Evolutionary conservation across 2,888 invertebrate species (phyloP), one percentile per base, ranked within the genome.

Genomic region (Neoaliturus tenellus): DNA sequence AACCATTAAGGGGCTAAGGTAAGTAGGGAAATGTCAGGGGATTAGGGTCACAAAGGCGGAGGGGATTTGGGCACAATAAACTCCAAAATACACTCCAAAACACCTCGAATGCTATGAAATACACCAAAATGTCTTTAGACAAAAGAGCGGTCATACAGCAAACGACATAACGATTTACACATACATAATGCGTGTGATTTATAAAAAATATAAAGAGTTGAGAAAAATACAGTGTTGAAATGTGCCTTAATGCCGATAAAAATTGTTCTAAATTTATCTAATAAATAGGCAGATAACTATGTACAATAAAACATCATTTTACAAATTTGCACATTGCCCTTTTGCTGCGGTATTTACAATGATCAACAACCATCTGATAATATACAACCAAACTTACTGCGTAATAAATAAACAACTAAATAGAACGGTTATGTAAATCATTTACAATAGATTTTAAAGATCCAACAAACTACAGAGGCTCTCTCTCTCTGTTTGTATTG

Each of bases 261-360:
- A 78, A 51, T 78, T 55, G 2, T 31, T 33, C 55, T 78, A 51
- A 51, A 78, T 41, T 28, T n/a, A 35, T 78, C 78, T 78, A 78
- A 78, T 78, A 78, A 78, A 78, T 78, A 78, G 78, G 17, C 48
- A 23, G 17, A 78, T n/a, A 33, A 51, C 25, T 82, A 82, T 82
- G 31, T 82, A 82, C 82, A 82, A 73, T 82, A 82, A n/a, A 82
- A 73, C 35, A 35, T 82, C n/a, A 67, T 73, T 82, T 55, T 55
- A 82, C 82, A 82, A n/a, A 39, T 82, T 82, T 82, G 82, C 82
- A 82, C 82, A 73, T 81, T 82, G 82, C 82, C 82, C 82, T 82
- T 51, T 81, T 31, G 81, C 69, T 81, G 23, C 78, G 48, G 31
- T 78, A 78, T 78, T 28, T 78, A 78, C 78, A 78, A 71, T 17